Evolutionary conservation across 2,797 vertebrate species (phyloP).

Genomic region (Anguilla pacifica): DNA sequence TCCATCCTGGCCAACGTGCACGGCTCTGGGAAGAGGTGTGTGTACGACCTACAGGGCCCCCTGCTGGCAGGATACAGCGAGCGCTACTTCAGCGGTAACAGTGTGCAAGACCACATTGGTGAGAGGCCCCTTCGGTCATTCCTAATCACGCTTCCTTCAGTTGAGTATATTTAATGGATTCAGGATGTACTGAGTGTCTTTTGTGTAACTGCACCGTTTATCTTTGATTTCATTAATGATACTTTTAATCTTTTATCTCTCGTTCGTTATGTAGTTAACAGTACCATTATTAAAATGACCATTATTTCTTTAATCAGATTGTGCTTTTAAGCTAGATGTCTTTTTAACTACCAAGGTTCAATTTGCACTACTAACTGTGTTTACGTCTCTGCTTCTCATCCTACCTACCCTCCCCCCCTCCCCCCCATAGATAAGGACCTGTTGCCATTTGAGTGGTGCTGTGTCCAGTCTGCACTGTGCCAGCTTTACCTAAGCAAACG

Average conservation of each 20-base stretch:
- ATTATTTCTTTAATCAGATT: neutral
- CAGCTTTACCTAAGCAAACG: constrained; percentile 74
- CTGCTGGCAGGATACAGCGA: constrained; percentile 76
- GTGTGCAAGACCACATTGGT: constrained; percentile 73
- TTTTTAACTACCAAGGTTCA: neutral
- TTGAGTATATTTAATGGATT: no score
- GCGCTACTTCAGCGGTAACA: constrained; percentile 66
- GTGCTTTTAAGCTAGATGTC: neutral
- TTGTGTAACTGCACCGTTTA: neutral
- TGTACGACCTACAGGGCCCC: constrained; percentile 74
- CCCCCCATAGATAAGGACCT: constrained; percentile 71
- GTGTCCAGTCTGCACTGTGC: constrained; percentile 71
- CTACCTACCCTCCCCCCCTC: neutral
- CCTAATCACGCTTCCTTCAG: neutral
- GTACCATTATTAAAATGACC: neutral
- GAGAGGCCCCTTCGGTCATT: constrained; percentile 30
- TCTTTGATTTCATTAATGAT: neutral
- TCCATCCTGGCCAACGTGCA: constrained; percentile 69
- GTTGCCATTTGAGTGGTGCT: constrained; percentile 82
- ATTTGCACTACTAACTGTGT: neutral
- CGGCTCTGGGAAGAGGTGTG: constrained; percentile 74
- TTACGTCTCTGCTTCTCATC: neutral
- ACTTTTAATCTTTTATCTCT: neutral
- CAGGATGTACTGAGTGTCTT: neutral
- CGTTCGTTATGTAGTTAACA: neutral